phyloP scores from a whole-genome alignment of 23 tunicate genomes.

The Ciona savignyi region DNA sequence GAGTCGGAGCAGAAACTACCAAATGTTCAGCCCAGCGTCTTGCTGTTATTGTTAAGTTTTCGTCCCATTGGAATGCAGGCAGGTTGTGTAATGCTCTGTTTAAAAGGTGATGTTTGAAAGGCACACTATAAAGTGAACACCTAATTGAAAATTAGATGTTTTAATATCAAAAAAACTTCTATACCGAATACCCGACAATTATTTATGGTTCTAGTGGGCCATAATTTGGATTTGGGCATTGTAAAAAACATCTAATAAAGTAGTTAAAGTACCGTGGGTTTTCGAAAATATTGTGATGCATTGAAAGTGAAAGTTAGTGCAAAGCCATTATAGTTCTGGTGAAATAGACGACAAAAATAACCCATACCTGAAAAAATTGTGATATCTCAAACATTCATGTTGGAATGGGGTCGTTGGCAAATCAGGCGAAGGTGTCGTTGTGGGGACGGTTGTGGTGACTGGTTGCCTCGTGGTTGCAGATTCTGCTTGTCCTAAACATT shows the following conservation, averaged over 20 bases:
- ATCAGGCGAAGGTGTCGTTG: background rate
- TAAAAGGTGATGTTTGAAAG: background rate
- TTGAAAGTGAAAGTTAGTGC: no score
- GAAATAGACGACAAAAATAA: no score
- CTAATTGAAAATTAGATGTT: background rate
- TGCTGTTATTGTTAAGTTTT: slow-evolving; percentile 36
- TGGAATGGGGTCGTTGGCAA: background rate
- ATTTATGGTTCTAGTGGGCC: no score
- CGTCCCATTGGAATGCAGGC: slow-evolving; percentile 61
- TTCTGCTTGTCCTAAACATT: background rate
- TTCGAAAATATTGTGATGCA: no score
- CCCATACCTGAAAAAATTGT: slow-evolving; percentile 18
- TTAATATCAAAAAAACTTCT: no score
- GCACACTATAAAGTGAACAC: background rate
- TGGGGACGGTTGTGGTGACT: background rate
- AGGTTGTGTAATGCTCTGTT: slow-evolving; percentile 57
- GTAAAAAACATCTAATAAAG: no score
- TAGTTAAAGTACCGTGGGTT: no score
- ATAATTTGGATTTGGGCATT: no score
- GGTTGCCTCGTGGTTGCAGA: background rate
- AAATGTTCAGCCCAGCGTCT: slow-evolving; percentile 76
- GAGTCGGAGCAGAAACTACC: slow-evolving; percentile 36
- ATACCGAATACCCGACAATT: no score
- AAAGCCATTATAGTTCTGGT: no score
- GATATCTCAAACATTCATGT: slow-evolving; percentile 1